Evolutionary conservation across 2,888 invertebrate genomes (phyloP).

Genomic region (Cosmopolites sordidus): DNA sequence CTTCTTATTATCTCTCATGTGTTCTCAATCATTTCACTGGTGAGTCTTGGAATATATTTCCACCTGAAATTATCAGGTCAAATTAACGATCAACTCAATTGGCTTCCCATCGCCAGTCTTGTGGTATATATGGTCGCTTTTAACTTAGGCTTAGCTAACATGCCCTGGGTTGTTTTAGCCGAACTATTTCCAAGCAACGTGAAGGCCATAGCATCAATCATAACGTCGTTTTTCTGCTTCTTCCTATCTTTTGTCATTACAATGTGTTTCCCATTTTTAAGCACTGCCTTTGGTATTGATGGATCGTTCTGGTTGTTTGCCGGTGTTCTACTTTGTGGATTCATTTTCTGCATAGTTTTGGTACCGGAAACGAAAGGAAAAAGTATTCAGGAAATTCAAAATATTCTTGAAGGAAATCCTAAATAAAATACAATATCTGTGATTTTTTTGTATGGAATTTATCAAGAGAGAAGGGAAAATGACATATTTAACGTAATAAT

Average conservation of each 20-base stretch:
- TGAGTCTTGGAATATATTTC: slow-evolving; percentile 32
- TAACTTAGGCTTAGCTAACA: slow-evolving; percentile 59
- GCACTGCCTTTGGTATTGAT: slow-evolving; percentile 22
- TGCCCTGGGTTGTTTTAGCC: slow-evolving; percentile 77
- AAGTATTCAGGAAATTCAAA: slow-evolving; percentile 27
- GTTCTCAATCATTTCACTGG: slow-evolving; percentile 57
- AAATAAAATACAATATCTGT: not conserved
- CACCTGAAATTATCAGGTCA: slow-evolving; percentile 37
- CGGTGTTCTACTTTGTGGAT: slow-evolving; percentile 12
- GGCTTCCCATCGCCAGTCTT: slow-evolving; percentile 22
- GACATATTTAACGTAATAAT: too few relatives aligned
- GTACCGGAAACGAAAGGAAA: slow-evolving; percentile 32
- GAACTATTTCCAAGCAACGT: slow-evolving; percentile 76
- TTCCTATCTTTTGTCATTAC: slow-evolving; percentile 26
- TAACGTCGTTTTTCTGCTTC: slow-evolving; percentile 24
- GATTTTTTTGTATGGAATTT: too few relatives aligned
- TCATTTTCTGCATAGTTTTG: slow-evolving; percentile 20
- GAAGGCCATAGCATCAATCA: slow-evolving; percentile 57
- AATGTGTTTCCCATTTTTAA: slow-evolving; percentile 28
- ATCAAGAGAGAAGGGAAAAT: too few relatives aligned
- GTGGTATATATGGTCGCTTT: slow-evolving; percentile 15
- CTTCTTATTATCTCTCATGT: slow-evolving; percentile 66
- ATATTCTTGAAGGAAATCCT: not conserved
- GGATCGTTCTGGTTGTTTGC: slow-evolving; percentile 31
- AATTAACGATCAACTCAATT: slow-evolving; percentile 4